Evolutionary conservation across 2,888 invertebrate genomes (phyloP), one percentile per base, ranked within the genome.

Genomic region (Notodonta dromedarius): DNA sequence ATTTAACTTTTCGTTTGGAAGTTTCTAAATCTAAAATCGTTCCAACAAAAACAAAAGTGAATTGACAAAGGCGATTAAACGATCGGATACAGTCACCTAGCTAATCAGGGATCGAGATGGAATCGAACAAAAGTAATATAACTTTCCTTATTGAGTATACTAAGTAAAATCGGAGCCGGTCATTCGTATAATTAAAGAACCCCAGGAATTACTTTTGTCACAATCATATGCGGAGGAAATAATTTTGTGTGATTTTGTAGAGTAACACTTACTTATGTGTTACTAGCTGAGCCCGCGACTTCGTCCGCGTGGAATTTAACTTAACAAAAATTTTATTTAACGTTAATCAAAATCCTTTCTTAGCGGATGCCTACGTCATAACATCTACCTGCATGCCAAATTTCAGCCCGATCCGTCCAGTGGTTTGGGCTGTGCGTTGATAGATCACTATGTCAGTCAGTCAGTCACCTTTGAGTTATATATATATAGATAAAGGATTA

Each of bases 101-200:
- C 77, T 80, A 86, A 85, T 87, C 83, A 83, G 70, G 71, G 80
- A 81, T 76, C 67, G 72, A 68, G 79, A 79, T 77, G 79, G 76
- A 84, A 82, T 85, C 82, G 82, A 88, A 90, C 87, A 89, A 89
- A 89, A 88, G 88, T 84, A 89, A 91, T 90, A 88, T 86, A 90
- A 91, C 89, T 91, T 91, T 90, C 79, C 84, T 84, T 87, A 86
- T 87, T 85, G 82, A 85, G 82, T 79, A 77, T 80, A 81, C 81
- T 82, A 83, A 82, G 80, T 80, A 82, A 85, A 85, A 82, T 82
- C 76, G 80, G 78, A 84, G 70, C 80, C 88, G 80, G 80, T 86
- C 85, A 86, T 73, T 82, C 89, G 90, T 84, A 79, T 86, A 85
- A 88, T 88, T 85, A 84, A 83, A 72, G 76, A 78, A 74, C 73